A percentile compares a stretch with the other conserved stretches of the same genome.
These are phyloP conservation scores for Tympanoctomys barrerae DNA, from an alignment of 2,797 vertebrate species.

Conservation along the genomic window DNA sequence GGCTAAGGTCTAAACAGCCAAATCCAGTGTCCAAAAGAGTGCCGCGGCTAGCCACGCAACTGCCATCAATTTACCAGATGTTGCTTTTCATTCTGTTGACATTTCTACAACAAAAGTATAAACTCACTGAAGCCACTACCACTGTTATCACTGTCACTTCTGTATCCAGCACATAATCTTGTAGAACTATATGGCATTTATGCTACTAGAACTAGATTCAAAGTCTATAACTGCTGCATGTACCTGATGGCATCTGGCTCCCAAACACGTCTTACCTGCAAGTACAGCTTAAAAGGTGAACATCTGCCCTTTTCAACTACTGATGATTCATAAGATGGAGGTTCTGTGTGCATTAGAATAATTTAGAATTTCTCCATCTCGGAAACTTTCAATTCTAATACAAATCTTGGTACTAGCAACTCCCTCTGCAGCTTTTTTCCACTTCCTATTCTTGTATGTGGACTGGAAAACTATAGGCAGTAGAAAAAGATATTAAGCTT, in stretches of 20 bases:
- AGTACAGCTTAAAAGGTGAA: neutral
- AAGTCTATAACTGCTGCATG: neutral
- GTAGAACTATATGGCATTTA: neutral
- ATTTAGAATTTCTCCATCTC: neutral
- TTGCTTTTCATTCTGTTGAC: neutral
- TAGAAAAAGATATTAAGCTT: neutral
- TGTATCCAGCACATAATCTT: neutral
- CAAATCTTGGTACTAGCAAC: neutral
- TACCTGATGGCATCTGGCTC: neutral
- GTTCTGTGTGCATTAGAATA: neutral
- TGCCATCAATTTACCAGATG: neutral
- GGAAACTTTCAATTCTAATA: neutral
- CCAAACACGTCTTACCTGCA: neutral
- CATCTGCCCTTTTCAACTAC: conserved; percentile 2
- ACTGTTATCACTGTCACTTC: neutral
- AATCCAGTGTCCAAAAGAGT: neutral
- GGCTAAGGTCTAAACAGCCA: neutral
- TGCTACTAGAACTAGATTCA: neutral
- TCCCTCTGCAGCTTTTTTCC: neutral
- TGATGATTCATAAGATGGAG: neutral
- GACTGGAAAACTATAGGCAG: conserved; percentile 29
- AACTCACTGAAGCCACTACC: neutral
- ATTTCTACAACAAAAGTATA: neutral
- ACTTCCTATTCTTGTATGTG: neutral
- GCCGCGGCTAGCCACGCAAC: neutral